A percentile compares a stretch with the other conserved stretches of the same genome.
phyloP scores from a whole-genome alignment of 1,140 invertebrate genomes.

The Drosophila mauritiana region DNA sequence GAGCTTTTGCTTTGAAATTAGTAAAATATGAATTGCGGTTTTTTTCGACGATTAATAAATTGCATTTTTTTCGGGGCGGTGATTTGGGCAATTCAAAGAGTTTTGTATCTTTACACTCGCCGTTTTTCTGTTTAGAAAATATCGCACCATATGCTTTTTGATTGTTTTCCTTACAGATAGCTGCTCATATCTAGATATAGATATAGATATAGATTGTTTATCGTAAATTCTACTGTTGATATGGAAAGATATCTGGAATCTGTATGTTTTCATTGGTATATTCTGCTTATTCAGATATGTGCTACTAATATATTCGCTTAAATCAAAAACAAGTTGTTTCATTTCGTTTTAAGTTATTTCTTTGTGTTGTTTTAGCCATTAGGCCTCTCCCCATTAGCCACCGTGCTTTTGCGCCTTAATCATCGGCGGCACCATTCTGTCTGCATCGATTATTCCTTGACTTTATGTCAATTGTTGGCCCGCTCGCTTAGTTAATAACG shows the following conservation, averaged over 20 bases:
- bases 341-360: background rate
- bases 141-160: slow-evolving; percentile 35
- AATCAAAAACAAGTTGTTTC: too few relatives aligned
- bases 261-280: too few relatives aligned
- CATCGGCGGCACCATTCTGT: slow-evolving; percentile 15
- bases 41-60: slow-evolving; percentile 17
- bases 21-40: slow-evolving; percentile 69
- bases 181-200: background rate
- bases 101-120: slow-evolving; percentile 29
- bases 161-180: slow-evolving; percentile 1
- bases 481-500: slow-evolving; percentile 51
- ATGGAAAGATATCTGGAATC: background rate
- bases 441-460: slow-evolving; percentile 14
- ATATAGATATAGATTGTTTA: background rate
- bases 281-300: too few relatives aligned
- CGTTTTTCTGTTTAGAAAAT: slow-evolving; percentile 42
- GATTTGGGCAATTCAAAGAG: slow-evolving; percentile 13
- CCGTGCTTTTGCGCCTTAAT: background rate
- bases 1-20: slow-evolving; percentile 49
- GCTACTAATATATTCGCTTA: too few relatives aligned
- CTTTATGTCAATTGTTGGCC: slow-evolving; percentile 49
- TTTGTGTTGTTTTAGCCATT: background rate
- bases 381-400: too few relatives aligned
- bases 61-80: slow-evolving; percentile 13
- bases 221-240: too few relatives aligned